These are phyloP conservation scores for Panorpa germanica DNA, from an alignment of 2,888 invertebrate species.

Conservation along the genomic window DNA sequence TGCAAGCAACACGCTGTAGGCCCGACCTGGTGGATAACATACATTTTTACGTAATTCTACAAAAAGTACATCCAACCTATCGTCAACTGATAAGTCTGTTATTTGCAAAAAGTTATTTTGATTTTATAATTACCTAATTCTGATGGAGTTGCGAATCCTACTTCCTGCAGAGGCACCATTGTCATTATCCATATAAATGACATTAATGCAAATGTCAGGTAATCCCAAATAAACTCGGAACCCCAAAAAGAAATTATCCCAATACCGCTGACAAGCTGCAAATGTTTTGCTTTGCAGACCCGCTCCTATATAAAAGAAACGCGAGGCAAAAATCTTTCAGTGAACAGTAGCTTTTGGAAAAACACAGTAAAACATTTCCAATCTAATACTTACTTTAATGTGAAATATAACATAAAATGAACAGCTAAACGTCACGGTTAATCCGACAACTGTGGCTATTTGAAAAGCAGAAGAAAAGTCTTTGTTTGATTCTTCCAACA, in stretches of 20 bases:
- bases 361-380: too few species aligned
- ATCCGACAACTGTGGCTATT: conserved; percentile 46
- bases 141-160: conserved; percentile 30
- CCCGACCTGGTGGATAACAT: too few species aligned
- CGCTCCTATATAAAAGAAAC: conserved; percentile 35
- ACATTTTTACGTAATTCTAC: too few species aligned
- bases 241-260: conserved; percentile 48
- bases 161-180: conserved; percentile 35
- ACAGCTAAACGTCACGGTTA: conserved; percentile 50
- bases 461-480: conserved; percentile 28
- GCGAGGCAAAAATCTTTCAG: conserved; percentile 4
- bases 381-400: conserved; percentile 12
- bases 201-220: conserved; percentile 38
- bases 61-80: too few species aligned
- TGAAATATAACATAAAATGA: conserved; percentile 34
- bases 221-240: conserved; percentile 46
- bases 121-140: conserved; percentile 40
- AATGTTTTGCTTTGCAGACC: conserved; percentile 41
- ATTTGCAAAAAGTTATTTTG: too few species aligned
- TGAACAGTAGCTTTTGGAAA: too few species aligned
- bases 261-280: conserved; percentile 55
- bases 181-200: conserved; percentile 33
- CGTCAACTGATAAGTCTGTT: too few species aligned
- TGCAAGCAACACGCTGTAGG: conserved; percentile 35
- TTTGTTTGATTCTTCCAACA: conserved; percentile 18